Percentiles rank a stretch among this genome's conserved stretches.
Conservation (phyloP, 2,888 invertebrate genomes). For the Timandra comae region DNA sequence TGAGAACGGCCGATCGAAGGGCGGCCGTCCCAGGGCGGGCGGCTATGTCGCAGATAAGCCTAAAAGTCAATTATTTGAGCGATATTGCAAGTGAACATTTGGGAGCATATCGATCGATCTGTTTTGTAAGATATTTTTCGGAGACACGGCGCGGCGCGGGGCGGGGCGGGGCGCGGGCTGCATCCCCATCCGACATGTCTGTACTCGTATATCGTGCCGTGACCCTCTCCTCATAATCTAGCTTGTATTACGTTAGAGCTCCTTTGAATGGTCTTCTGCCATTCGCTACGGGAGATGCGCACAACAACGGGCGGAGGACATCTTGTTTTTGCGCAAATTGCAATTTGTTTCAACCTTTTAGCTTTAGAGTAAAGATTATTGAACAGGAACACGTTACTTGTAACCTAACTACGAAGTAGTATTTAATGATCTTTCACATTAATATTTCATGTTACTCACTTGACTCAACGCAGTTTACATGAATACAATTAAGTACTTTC, state of each 20-base stretch:
- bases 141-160: constrained; percentile 28
- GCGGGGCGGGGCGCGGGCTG: constrained; percentile 36
- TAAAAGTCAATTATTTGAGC: constrained; percentile 31
- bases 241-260: not conserved
- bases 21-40: constrained; percentile 2
- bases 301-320: constrained; percentile 29
- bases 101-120: constrained; percentile 63
- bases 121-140: constrained; percentile 64
- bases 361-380: too few species aligned
- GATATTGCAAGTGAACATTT: constrained; percentile 40
- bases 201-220: constrained; percentile 24
- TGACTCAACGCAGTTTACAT: too few species aligned
- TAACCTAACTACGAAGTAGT: too few species aligned
- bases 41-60: constrained; percentile 26
- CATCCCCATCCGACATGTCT: constrained; percentile 23
- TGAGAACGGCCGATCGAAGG: not conserved
- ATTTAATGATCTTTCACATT: not conserved
- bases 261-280: not conserved
- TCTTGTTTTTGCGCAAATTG: constrained; percentile 42
- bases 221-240: constrained; percentile 14
- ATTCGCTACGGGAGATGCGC: constrained; percentile 8
- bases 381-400: too few species aligned
- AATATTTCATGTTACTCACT: not conserved
- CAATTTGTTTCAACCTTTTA: constrained; percentile 30
- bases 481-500: too few species aligned